Percentiles rank a stretch among this genome's conserved stretches.
Conservation (phyloP, 2,888 invertebrate genomes). For the Pheosia gnoma region DNA sequence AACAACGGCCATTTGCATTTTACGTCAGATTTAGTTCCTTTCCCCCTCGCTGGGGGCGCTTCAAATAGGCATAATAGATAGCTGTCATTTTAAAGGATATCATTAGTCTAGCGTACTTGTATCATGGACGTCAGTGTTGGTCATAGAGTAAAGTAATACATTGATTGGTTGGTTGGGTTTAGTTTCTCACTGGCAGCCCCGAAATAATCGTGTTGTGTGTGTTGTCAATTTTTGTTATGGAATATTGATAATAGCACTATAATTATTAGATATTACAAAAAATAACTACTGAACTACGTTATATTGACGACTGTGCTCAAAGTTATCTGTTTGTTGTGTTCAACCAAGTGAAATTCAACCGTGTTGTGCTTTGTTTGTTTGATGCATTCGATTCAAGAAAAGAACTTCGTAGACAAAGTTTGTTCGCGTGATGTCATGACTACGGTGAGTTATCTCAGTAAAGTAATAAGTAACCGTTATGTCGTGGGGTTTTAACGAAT, state of each 20-base stretch:
- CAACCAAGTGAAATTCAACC: conserved; percentile 16
- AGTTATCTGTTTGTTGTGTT: conserved; percentile 19
- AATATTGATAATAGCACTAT: background rate
- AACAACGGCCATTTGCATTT: no score
- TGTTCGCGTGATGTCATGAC: conserved; percentile 60
- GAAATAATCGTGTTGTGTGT: conserved; percentile 6
- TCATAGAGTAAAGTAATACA: no score
- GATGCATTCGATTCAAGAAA: conserved; percentile 24
- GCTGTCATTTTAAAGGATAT: no score
- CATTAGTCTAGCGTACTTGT: no score
- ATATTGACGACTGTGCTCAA: conserved; percentile 11
- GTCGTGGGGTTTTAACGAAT: conserved; percentile 17
- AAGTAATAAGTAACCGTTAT: conserved; percentile 26
- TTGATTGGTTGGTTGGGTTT: no score
- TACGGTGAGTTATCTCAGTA: conserved; percentile 60
- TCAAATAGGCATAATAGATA: no score
- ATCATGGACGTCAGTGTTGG: no score
- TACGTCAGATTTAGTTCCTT: no score
- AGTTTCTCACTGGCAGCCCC: no score
- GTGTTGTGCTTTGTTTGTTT: conserved; percentile 49
- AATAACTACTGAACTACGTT: background rate
- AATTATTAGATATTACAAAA: background rate
- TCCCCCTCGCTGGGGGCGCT: no score
- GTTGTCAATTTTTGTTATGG: conserved; percentile 43
- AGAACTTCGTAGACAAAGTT: conserved; percentile 39